A percentile compares a stretch with the other conserved stretches of the same genome.
Evolutionary conservation across 2,113 vertebrate species (phyloP).

Genomic region (Sprattus sprattus): DNA sequence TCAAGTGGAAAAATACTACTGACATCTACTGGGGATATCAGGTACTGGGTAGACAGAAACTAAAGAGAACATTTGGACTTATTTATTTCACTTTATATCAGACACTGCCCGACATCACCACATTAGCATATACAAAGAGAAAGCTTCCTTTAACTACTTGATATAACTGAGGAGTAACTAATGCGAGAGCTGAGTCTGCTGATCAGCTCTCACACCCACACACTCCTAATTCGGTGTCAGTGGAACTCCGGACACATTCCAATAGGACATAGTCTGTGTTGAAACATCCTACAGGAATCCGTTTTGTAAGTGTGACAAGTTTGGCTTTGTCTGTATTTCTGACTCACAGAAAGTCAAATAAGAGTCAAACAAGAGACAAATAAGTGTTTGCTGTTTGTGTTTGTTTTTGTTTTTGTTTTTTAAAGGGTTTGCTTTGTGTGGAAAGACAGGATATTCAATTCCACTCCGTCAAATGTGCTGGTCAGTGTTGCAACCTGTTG

Average conservation of each 20-base stretch:
- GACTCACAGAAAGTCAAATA: neutral
- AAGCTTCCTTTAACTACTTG: slow-evolving; percentile 51
- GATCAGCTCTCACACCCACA: neutral
- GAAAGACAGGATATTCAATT: neutral
- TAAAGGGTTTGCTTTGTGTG: neutral
- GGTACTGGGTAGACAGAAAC: slow-evolving; percentile 19
- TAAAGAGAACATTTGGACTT: slow-evolving; percentile 12
- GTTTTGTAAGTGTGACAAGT: neutral
- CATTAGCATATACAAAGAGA: slow-evolving; percentile 54
- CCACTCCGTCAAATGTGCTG: neutral
- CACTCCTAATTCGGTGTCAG: neutral
- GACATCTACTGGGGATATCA: slow-evolving; percentile 53
- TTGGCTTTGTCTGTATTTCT: neutral
- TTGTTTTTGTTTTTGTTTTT: neutral
- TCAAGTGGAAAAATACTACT: slow-evolving; percentile 16
- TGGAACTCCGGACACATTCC: neutral
- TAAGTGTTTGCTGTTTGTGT: neutral
- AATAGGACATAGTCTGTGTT: neutral
- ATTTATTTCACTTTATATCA: slow-evolving; percentile 58
- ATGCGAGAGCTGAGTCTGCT: neutral
- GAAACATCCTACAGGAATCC: neutral
- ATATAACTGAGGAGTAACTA: neutral
- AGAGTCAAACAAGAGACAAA: neutral
- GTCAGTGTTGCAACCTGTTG: neutral
- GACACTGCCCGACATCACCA: slow-evolving; percentile 51